Evolutionary conservation across 2,797 vertebrate genomes (phyloP), one percentile per base, ranked within the genome.

Genomic region (Poecilia picta): DNA sequence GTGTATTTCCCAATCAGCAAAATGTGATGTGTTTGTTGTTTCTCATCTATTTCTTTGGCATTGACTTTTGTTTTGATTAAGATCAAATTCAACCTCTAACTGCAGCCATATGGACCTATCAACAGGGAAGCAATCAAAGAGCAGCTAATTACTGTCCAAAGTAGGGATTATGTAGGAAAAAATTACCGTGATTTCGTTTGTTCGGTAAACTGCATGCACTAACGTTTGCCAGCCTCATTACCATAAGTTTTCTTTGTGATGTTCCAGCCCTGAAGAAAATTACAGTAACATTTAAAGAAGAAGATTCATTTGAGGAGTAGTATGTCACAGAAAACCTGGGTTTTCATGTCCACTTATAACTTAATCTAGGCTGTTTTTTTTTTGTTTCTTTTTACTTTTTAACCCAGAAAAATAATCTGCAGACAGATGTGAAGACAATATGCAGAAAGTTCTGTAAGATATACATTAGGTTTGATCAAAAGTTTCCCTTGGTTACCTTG

Each of bases 31-130:
- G 49, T 53, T 3, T 2, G 8, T 23, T 53, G 49, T 53, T 53
- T 53, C 49, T 53, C 49, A 25, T 53, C 49, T 53, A 3, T 53
- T 53, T 53, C 45, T 59, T 33, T 84, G 33, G 13, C 75, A 53
- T 45, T 0, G 25, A 41, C 68, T 46, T 46, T 70, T 31, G 43
- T 25, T 72, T 18, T 75, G 45, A 64, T 81, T 72, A 33, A 71
- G 79, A 53, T 51, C 25, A 43, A 59, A 73, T 73, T 33, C 49
- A 55, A 41, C 3, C 72, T 33, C 2, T 81, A 77, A 84, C 83
- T 77, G 33, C 15, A 77, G 6, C 49, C 78, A 81, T 80, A 66
- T 85, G 77, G 72, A 81, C 46, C 68, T 75, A 80, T 74, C 49
- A 81, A 12, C 25, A 73, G n/a, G 62, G 31, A 83, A 68, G 74